Evolutionary conservation across 2,888 invertebrate genomes (phyloP), one percentile per base, ranked within the genome.

Genomic region (Pristionchus maxplancki): DNA sequence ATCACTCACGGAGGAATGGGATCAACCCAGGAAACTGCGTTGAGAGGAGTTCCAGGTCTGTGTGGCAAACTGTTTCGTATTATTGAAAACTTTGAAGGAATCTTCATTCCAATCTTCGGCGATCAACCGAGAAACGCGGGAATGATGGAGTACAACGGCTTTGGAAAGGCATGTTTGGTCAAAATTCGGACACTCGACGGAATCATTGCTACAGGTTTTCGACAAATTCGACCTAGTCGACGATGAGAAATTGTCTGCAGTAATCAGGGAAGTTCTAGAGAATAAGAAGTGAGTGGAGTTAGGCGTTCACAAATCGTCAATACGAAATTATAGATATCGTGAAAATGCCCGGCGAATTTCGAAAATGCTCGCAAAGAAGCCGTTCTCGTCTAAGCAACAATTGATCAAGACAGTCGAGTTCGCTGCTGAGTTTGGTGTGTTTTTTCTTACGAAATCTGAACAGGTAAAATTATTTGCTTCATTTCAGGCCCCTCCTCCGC

Each of bases 161-260:
- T 74, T 11, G 71, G 71, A 74, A 74, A 74, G 71, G 71, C 40
- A n/a, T n/a, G n/a, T n/a, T n/a, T n/a, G n/a, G n/a, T n/a, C n/a
- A n/a, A n/a, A n/a, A n/a, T n/a, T n/a, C n/a, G n/a, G n/a, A n/a
- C n/a, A n/a, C n/a, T n/a, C n/a, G n/a, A n/a, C n/a, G n/a, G n/a
- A n/a, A n/a, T n/a, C n/a, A n/a, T n/a, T n/a, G 28, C 31, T 11
- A 6, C 64, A 71, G 53, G 87, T 90, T 17, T 91, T 88, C 88
- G 90, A 90, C 82, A 90, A 90, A 24, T 88, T 88, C 89, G 91
- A 90, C 31, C 86, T 91, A 6, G 40, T 40, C 24, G 34, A 74
- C 13, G 74, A 37, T 40, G 74, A 40, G 37, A 74, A 74, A 74
- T 74, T 74, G 11, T 17, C 40, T 20, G 74, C 44, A 24, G 74